A percentile compares a stretch with the other conserved stretches of the same genome.
These are phyloP conservation scores for Pogonocherus hispidulus DNA, from an alignment of 2,888 invertebrate genomes.

Conservation along the genomic window DNA sequence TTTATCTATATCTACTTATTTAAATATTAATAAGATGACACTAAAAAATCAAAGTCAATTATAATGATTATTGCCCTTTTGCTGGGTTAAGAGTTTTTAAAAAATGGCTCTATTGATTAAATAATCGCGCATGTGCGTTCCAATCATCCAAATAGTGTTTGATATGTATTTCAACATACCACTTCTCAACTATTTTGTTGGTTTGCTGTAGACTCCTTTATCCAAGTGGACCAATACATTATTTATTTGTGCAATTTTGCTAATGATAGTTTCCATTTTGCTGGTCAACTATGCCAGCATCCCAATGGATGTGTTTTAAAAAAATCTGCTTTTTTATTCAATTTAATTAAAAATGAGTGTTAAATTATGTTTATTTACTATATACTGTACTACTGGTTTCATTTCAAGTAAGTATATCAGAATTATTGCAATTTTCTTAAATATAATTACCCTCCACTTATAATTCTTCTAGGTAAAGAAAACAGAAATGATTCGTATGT, in stretches of 20 bases:
- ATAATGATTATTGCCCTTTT: too few relatives aligned
- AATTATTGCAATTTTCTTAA: background rate
- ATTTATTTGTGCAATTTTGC: background rate
- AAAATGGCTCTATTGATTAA: conserved; percentile 54
- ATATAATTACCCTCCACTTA: background rate
- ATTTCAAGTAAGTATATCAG: conserved; percentile 42
- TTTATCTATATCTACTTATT: too few relatives aligned
- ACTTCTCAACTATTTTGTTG: background rate
- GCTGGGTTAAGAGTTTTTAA: conserved; percentile 12
- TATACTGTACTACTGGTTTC: conserved; percentile 28
- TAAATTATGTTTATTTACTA: conserved; percentile 31
- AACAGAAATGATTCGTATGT: conserved; percentile 47
- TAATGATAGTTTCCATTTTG: background rate
- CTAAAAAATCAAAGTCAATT: too few relatives aligned
- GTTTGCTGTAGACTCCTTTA: conserved; percentile 18
- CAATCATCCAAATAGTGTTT: conserved; percentile 41
- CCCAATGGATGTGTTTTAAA: conserved; percentile 54
- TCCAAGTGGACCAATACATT: conserved; percentile 30
- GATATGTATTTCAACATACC: too few relatives aligned
- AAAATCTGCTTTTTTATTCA: conserved; percentile 37
- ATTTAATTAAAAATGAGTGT: conserved; percentile 43
- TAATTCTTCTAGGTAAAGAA: conserved; percentile 10
- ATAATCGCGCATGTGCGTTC: conserved; percentile 48
- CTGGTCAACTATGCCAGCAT: conserved; percentile 54
- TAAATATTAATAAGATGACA: too few relatives aligned